Base-by-base conservation (phyloP, 2,113 vertebrate species). In the Pelmatolapia mariae region DNA sequence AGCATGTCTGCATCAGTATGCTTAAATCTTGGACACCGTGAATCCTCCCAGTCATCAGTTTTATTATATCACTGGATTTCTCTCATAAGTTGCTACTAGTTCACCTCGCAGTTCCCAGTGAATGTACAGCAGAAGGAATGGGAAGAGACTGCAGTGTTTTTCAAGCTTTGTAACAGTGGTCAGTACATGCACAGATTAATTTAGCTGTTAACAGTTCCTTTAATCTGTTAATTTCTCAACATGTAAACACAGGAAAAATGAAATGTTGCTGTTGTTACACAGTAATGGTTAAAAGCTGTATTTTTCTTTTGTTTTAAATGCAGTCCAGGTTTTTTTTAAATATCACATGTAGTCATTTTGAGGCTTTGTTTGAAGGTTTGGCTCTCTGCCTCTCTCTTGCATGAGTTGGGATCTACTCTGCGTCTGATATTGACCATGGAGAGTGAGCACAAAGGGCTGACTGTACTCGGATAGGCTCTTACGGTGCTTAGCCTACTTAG, bases 401-500 rank as follows among this genome's bases (percentile, higher is more conserved):
- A 36, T 2, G n/a, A 56, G 13, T 24, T 45, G 36, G 53, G 33
- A 66, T 83, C 8, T 59, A 4, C 22, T 61, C 36, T 43, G 56
- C 5, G 53, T 83, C 81, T 85, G 24, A 76, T 82, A 66, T 71
- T 61, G 63, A 83, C 79, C 71, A 78, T n/a, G 22, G 45, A 80
- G 61, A 52, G 15, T 43, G 76, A 63, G 47, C 59, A 89, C 87
- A 91, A 89, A 84, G 78, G 66, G 29, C 78, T 13, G 54, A 83
- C 82, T 87, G 80, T 82, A 12, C 71, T 53, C 29, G 10, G 6
- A 79, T 40, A 53, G 86, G 84, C 92, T 79, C 86, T 88, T 53
- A 84, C 33, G 80, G 86, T 84, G 16, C 89, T 89, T 50, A 87
- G 45, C 88, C 89, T 78, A 45, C 91, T 90, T 80, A 54, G 54